phyloP scores from a whole-genome alignment of 2,113 vertebrate species.

The Crotalus horridus region DNA sequence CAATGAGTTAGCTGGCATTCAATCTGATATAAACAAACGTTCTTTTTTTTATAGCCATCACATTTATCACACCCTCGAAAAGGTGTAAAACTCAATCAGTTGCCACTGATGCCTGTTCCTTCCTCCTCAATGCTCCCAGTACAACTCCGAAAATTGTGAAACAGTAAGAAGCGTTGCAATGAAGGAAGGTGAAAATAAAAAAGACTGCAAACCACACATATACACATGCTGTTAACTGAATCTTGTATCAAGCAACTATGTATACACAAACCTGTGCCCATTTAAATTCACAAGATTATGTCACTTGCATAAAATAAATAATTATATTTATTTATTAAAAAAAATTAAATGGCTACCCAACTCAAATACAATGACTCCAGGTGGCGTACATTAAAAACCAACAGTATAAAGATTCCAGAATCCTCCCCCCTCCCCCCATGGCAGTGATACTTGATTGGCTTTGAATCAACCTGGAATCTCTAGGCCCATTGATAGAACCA shows the following conservation, averaged over 20 bases:
- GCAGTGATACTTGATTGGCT: not conserved
- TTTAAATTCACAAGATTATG: not conserved
- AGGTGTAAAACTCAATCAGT: slow-evolving; percentile 33
- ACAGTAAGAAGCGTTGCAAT: not conserved
- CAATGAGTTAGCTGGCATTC: not conserved
- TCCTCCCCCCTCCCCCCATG: not conserved
- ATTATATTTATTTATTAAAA: not conserved
- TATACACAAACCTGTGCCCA: not conserved
- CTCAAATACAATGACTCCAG: not conserved
- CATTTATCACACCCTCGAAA: not conserved
- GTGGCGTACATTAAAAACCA: not conserved
- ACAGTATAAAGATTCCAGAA: not conserved
- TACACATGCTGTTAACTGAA: not conserved
- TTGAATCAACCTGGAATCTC: not conserved
- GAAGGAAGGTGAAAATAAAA: not conserved
- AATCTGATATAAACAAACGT: not conserved
- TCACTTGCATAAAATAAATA: not conserved
- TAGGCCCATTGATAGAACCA: not conserved
- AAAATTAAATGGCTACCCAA: not conserved
- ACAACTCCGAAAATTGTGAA: slow-evolving; percentile 11
- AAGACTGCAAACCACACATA: not conserved
- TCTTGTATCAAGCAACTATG: not conserved
- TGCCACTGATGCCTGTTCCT: slow-evolving; percentile 39
- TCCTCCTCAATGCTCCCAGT: not conserved
- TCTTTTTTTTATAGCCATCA: slow-evolving; percentile 36